Evolutionary conservation across 2,797 vertebrate genomes (phyloP).

Genomic region (Aulostomus chinensis): DNA sequence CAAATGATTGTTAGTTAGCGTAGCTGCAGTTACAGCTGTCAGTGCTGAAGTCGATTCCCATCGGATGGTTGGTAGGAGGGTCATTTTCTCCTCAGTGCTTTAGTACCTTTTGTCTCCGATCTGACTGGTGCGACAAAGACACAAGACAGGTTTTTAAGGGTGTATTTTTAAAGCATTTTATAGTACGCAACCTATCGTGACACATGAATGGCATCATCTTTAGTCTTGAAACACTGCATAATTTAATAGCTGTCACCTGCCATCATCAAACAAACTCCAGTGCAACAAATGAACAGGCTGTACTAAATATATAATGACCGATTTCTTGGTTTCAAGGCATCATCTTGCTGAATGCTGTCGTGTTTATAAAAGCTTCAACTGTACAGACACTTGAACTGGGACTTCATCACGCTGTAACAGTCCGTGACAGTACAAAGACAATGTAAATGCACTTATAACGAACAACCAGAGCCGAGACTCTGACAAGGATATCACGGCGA

Average conservation of each 20-base stretch:
- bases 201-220: constrained; percentile 3
- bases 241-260: background rate
- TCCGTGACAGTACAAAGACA: background rate
- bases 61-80: too few relatives aligned
- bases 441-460: constrained; percentile 15
- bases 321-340: background rate
- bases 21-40: too few relatives aligned
- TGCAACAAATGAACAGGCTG: constrained; percentile 7
- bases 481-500: constrained; percentile 28
- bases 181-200: constrained; percentile 1
- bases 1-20: too few relatives aligned
- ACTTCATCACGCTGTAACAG: constrained; percentile 1
- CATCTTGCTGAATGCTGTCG: background rate
- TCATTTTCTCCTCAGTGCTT: background rate
- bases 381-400: background rate
- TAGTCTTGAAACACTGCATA: constrained; percentile 3
- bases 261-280: constrained; percentile 4
- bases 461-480: constrained; percentile 15
- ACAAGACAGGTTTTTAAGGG: constrained; percentile 1
- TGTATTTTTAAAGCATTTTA: constrained; percentile 9
- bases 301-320: constrained; percentile 6
- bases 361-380: background rate
- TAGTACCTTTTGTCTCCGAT: background rate
- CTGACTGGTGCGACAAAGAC: constrained; percentile 1
- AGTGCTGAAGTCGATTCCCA: too few relatives aligned